These are phyloP conservation scores for Marasmarcha lunaedactyla DNA, from an alignment of 2,888 invertebrate species.

Conservation along the genomic window DNA sequence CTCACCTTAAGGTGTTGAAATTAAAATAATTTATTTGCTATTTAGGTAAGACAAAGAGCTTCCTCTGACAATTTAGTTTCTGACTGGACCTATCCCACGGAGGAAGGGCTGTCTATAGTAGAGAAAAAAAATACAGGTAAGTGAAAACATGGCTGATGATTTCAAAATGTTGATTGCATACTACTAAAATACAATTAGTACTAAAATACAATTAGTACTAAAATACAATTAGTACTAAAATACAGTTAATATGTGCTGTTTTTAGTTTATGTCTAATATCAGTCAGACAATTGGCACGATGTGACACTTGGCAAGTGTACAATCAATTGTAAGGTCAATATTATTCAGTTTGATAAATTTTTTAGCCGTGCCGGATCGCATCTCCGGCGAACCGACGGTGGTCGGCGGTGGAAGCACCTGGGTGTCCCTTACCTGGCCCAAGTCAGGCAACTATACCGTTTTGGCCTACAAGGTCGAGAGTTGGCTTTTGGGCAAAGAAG, in stretches of 20 bases:
- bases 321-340: conserved; percentile 39
- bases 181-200: no score
- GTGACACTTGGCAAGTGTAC: conserved; percentile 40
- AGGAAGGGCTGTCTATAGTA: conserved; percentile 42
- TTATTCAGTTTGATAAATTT: conserved; percentile 34
- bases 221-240: no score
- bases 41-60: conserved; percentile 75
- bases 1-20: no score
- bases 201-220: no score
- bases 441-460: conserved; percentile 76
- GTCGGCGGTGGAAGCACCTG: conserved; percentile 88
- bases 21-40: no score
- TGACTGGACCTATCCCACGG: conserved; percentile 71
- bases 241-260: no score
- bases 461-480: conserved; percentile 86
- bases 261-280: no score
- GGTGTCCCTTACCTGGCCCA: conserved; percentile 87
- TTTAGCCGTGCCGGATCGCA: conserved; percentile 85
- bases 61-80: conserved; percentile 80
- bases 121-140: conserved; percentile 68
- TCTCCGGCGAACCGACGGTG: conserved; percentile 79
- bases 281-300: conserved; percentile 27
- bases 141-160: no score
- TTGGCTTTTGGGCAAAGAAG: conserved; percentile 83
- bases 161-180: no score